Percentiles rank a stretch among this genome's conserved stretches.
Conservation (phyloP, 2,888 invertebrate species). For the Sceliomorpha sp. region DNA sequence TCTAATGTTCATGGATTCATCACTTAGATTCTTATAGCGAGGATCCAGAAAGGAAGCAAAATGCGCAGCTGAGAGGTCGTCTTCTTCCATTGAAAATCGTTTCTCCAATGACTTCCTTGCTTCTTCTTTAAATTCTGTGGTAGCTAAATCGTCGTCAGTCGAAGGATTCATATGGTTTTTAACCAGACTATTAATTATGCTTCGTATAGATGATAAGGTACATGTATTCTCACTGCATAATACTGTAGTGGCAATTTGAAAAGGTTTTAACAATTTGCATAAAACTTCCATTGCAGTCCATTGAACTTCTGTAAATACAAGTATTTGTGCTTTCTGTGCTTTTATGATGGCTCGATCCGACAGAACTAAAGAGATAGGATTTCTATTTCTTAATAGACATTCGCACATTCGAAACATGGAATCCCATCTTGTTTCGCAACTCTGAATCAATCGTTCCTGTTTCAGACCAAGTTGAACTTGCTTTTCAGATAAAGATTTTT, state of each 20-base stretch:
- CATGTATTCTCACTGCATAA: constrained; percentile 7
- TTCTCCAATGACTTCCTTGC: constrained; percentile 2
- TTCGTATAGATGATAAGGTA: constrained; percentile 15
- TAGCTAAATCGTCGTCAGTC: not conserved
- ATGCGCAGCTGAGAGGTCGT: not conserved
- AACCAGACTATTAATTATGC: constrained; percentile 10
- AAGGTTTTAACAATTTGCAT: constrained; percentile 14
- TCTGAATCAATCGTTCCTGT: too few species aligned
- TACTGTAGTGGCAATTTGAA: constrained; percentile 16
- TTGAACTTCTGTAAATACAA: not conserved
- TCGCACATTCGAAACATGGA: too few species aligned
- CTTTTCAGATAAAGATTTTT: constrained; percentile 4
- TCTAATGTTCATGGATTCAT: not conserved
- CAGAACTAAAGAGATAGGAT: too few species aligned
- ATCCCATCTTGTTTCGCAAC: too few species aligned
- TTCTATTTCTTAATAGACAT: too few species aligned
- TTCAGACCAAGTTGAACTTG: too few species aligned
- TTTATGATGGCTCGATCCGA: too few species aligned
- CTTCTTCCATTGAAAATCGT: constrained; percentile 18
- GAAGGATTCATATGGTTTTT: constrained; percentile 6
- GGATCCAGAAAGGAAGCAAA: constrained; percentile 7
- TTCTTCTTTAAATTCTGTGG: constrained; percentile 11
- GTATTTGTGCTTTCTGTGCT: too few species aligned
- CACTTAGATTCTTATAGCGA: constrained; percentile 2
- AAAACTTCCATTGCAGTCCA: constrained; percentile 8